phyloP scores from a whole-genome alignment of 2,113 vertebrate genomes.

The Osmerus mordax region DNA sequence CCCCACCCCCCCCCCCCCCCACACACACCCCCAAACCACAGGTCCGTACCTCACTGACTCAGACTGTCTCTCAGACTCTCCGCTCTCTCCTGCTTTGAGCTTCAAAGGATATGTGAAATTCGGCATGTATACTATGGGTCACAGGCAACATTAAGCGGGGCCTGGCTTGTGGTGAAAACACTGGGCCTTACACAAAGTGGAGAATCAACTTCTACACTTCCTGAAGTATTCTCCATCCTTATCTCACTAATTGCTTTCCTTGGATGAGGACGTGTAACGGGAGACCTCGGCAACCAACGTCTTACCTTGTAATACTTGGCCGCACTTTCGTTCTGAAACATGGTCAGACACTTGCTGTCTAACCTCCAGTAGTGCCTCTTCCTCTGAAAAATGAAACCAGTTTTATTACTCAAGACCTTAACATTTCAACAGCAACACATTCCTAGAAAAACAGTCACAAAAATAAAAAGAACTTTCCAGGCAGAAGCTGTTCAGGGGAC shows the following conservation, averaged over 20 bases:
- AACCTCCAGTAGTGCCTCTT: constrained; percentile 97
- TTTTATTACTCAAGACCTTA: not conserved
- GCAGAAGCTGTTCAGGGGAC: too few relatives aligned
- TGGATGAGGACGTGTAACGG: not conserved
- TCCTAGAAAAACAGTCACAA: too few relatives aligned
- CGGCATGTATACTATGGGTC: not conserved
- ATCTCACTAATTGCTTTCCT: not conserved
- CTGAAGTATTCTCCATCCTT: not conserved
- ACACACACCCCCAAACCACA: not conserved
- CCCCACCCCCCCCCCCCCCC: constrained; percentile 6
- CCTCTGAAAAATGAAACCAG: constrained; percentile 72
- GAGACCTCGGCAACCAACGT: not conserved
- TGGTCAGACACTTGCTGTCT: constrained; percentile 91
- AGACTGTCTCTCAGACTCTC: not conserved
- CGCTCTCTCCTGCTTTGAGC: constrained; percentile 11
- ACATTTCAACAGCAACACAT: not conserved
- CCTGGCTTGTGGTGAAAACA: not conserved
- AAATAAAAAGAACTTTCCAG: too few relatives aligned
- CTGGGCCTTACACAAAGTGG: too few relatives aligned
- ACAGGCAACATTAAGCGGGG: not conserved
- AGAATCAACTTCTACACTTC: not conserved
- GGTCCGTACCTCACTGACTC: constrained; percentile 11
- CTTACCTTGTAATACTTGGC: constrained; percentile 88
- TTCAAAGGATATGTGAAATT: constrained; percentile 9
- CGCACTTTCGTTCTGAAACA: constrained; percentile 93